Evolutionary conservation across 2,888 invertebrate genomes (phyloP), one percentile per base, ranked within the genome.

Genomic region (Noctua janthe): DNA sequence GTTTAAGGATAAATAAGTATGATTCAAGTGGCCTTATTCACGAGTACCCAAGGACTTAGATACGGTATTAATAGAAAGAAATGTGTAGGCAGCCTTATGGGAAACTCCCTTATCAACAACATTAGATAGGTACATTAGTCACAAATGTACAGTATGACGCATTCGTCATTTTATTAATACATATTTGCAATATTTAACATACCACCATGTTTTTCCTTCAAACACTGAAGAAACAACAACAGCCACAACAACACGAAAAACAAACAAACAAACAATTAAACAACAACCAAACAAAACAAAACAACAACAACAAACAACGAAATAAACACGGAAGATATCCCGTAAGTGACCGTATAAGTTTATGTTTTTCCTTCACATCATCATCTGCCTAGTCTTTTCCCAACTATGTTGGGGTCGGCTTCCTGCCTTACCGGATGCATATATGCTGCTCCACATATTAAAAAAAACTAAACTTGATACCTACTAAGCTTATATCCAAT

Each of bases 401-500:
- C n/a, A n/a, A 59, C 20, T 54, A 20, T n/a, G n/a, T n/a, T 59
- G 5, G 5, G 3, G 29, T 29, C 29, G 29, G 29, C 29, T 62
- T 29, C 13, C 13, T 13, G 59, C n/a, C 59, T n/a, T 1, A n/a
- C 59, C n/a, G 13, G 13, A 59, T 59, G 11, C 59, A n/a, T 1
- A n/a, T 1, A 43, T 43, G n/a, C 59, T 59, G 5, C n/a, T n/a
- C 4, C 29, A 3, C 7, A 20, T 13, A 23, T 35, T 54, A 20
- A 10, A 13, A n/a, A 35, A n/a, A 47, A 29, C 35, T 5, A 17
- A 17, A 80, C 7, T 11, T n/a, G n/a, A 29, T 1, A 15, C n/a
- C 4, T 15, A 39, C 39, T 20, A 29, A 47, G n/a, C 43, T 77
- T 51, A 67, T 17, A 7, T 43, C 8, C 81, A 81, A 71, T 84